These are phyloP conservation scores for Biston betularia DNA, from an alignment of 2,888 invertebrate species.

Conservation along the genomic window DNA sequence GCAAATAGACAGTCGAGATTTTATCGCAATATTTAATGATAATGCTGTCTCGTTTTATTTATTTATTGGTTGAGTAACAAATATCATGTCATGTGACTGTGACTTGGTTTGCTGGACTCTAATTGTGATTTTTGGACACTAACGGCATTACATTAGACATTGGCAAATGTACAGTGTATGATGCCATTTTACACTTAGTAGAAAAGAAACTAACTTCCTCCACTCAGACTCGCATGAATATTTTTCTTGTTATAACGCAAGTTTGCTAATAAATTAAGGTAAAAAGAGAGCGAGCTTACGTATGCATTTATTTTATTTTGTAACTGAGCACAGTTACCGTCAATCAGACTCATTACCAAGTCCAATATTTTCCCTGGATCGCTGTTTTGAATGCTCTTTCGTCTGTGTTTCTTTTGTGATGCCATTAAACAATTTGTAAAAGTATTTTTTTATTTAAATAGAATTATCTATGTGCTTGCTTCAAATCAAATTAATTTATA, in stretches of 20 bases:
- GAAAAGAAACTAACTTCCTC: too few species aligned
- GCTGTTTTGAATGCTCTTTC: constrained; percentile 74
- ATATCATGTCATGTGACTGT: too few species aligned
- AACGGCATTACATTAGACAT: too few species aligned
- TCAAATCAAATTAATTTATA: too few species aligned
- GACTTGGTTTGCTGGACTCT: too few species aligned
- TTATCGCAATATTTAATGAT: not conserved
- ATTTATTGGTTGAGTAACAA: too few species aligned
- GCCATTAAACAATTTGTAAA: constrained; percentile 21
- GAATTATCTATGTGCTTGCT: too few species aligned
- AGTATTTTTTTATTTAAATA: not conserved
- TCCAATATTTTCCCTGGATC: constrained; percentile 86
- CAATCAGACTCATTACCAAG: constrained; percentile 81
- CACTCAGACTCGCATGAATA: too few species aligned
- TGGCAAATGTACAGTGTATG: too few species aligned
- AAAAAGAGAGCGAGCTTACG: constrained; percentile 67
- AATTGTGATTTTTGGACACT: too few species aligned
- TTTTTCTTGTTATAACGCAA: not conserved
- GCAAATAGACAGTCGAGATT: not conserved
- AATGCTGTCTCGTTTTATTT: too few species aligned
- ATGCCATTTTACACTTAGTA: too few species aligned
- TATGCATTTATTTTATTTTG: constrained; percentile 87
- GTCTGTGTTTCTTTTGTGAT: constrained; percentile 49
- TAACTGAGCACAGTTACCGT: constrained; percentile 76
- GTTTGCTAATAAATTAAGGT: not conserved